Base-by-base conservation (phyloP, 1,140 invertebrate species). In the Lordiphosa stackelbergi region DNA sequence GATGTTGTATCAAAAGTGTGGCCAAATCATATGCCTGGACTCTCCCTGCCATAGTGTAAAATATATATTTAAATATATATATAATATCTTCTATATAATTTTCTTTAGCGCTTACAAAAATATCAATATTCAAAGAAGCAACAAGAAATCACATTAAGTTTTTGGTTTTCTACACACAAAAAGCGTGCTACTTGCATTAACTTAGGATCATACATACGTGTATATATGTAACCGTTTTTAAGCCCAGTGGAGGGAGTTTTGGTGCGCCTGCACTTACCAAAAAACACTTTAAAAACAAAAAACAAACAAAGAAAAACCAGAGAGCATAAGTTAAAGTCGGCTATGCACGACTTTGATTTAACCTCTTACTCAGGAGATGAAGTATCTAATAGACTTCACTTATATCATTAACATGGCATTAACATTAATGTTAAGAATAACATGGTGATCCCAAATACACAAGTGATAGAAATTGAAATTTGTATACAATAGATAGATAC, bases 101-200 rank as follows among this genome's bases (percentile, higher is more conserved):
- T 43, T 54, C 37, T 61, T 53, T 66, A 71, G 66, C 72, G 61
- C 66, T 72, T 75, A 77, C 73, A 75, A 75, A 75, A 75, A 75
- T 75, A 75, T 77, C 58, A 58, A 77, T 75, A 75, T 75, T 75
- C 58, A 75, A 77, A 77, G 73, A 78, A 79, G 74, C 74, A 78
- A 78, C 74, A 78, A 79, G 74, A 79, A 78, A 78, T 78, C 74
- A 78, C 74, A 78, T 69, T 73, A 69, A 69, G 66, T 60, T 59
- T 75, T 66, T 65, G 55, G 4, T 55, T 60, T 61, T 78, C 60
- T 73, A 70, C 73, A 78, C 74, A 78, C 73, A 78, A 78, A 78
- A 79, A 78, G 74, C 74, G 74, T 78, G 74, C 74, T 73, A 69
- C 69, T 78, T 53, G 73, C 73, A 73, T 51, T 65, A 68, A 68